Evolutionary conservation across 92 coral and sea anemone species (phyloP), one percentile per base, ranked within the genome.

Genomic region (Porites evermanni): DNA sequence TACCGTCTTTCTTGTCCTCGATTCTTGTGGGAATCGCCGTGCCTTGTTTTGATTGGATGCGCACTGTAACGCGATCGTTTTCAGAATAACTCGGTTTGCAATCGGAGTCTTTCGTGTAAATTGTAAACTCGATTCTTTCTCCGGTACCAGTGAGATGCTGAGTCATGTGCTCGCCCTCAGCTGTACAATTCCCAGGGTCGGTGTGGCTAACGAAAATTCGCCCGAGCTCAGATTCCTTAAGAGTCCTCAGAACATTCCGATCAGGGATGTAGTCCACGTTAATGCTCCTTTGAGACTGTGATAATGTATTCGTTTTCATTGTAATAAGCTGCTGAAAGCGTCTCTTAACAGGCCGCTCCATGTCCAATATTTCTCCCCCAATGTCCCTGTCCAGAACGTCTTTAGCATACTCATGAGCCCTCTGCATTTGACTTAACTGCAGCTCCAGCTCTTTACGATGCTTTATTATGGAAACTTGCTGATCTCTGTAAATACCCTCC

Each of bases 71-170:
- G 53, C 91, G 87, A 79, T 92, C 95, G 21, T 92, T 78, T 58
- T 94, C 98, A 74, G 95, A 94, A 63, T 82, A 92, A 66, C 89
- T 87, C 81, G 84, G 80, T 56, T 86, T 90, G 20, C 93, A 88
- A 84, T 90, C 95, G 82, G 98, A 94, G 67, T 92, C 95, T 72
- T 79, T 88, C 85, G 95, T 94, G 12, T 86, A 74, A 29, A 94
- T 94, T 74, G 56, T 82, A 81, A 94, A 85, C 53, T 90, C 82
- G 64, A 90, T 84, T 86, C 98, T 85, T 69, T 94, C 98, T 1
- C 95, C 93, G 5, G 93, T 86, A 52, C 93, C 88, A 11, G 85
- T 77, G 13, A 75, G 75, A 26, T 52, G 76, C 52, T 64, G 82
- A 19, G 74, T 84, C 83, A 81, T 50, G 29, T 76, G 79, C 65